Evolutionary conservation across 2,113 vertebrate species (phyloP).

Genomic region (Raphicerus campestris): DNA sequence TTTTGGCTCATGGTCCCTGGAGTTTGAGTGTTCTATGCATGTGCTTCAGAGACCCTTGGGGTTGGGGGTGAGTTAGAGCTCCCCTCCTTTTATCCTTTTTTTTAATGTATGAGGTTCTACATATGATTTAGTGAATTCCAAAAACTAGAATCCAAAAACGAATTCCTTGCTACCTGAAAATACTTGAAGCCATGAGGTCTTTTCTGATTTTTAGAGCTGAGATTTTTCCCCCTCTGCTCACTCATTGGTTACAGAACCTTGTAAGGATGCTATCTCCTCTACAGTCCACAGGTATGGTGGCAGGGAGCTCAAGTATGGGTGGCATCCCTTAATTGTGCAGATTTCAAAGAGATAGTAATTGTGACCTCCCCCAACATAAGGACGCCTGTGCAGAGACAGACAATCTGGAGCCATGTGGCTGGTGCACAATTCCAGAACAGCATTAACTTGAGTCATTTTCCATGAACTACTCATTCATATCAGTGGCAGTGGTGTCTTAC

Average conservation of each 20-base stretch:
- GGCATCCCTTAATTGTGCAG: neutral
- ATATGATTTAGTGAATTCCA: neutral
- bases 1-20: neutral
- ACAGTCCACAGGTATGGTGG: neutral
- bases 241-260: neutral
- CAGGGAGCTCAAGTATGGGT: neutral
- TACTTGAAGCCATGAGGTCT: neutral
- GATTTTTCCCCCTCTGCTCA: neutral
- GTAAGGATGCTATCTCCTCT: neutral
- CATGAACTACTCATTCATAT: neutral
- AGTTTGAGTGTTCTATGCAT: neutral
- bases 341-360: neutral
- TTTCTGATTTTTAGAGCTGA: neutral
- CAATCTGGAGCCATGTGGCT: neutral
- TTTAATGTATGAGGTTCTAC: neutral
- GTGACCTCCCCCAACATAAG: neutral
- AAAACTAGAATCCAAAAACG: neutral
- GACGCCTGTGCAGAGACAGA: neutral
- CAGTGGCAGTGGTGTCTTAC: neutral
- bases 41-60: neutral
- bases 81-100: neutral
- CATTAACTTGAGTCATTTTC: slow-evolving; percentile 19
- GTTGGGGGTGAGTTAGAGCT: neutral
- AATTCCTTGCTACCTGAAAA: neutral
- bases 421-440: neutral